Percentiles rank a stretch among this genome's conserved stretches.
Evolutionary conservation across 2,888 invertebrate genomes (phyloP).

Genomic region (Tipula lateralis): DNA sequence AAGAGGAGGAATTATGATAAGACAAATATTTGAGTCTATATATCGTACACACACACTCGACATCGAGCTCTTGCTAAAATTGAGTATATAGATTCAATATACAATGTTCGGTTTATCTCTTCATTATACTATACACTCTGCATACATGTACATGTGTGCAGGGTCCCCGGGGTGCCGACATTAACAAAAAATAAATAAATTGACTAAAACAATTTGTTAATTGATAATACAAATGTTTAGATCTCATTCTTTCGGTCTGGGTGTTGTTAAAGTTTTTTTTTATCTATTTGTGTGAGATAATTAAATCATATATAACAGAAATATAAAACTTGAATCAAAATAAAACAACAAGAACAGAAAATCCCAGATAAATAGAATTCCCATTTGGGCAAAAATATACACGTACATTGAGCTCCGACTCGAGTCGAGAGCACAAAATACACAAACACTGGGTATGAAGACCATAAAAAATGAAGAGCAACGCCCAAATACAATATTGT

Average conservation of each 20-base stretch:
- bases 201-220: constrained; percentile 15
- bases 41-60: not conserved
- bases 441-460: not conserved
- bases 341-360: not conserved
- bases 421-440: not conserved
- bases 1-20: not conserved
- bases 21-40: not conserved
- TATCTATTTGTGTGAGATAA: not conserved
- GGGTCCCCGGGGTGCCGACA: not conserved
- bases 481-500: not conserved
- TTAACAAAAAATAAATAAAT: not conserved
- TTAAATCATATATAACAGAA: constrained; percentile 14
- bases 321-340: constrained; percentile 7
- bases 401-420: not conserved
- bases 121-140: not conserved
- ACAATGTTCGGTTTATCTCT: not conserved
- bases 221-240: constrained; percentile 19
- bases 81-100: not conserved
- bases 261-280: not conserved
- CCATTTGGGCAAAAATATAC: not conserved
- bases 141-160: not conserved
- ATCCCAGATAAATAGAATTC: not conserved
- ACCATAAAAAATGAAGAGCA: not conserved
- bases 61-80: not conserved
- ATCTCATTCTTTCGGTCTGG: not conserved